Conservation (phyloP, 2,113 vertebrate genomes). For the Serilophus lunatus region DNA sequence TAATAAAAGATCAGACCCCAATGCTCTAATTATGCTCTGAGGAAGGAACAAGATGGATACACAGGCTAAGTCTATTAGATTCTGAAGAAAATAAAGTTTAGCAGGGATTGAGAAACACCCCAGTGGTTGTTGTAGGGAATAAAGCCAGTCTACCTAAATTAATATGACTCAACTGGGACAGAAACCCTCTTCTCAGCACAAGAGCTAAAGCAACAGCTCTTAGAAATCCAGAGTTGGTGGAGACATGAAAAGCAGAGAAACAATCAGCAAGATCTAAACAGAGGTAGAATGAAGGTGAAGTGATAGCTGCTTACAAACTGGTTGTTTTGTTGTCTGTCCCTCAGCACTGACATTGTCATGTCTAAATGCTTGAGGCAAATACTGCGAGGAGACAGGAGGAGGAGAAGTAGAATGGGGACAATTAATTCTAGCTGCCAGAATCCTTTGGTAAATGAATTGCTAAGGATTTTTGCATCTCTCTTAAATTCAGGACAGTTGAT, state of each 20-base stretch:
- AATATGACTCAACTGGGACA: neutral
- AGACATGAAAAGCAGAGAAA: neutral
- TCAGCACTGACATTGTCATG: neutral
- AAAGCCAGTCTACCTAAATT: neutral
- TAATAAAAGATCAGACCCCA: constrained; percentile 47
- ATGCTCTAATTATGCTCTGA: constrained; percentile 4
- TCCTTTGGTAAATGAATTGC: neutral
- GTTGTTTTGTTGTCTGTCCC: accelerated
- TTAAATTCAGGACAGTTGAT: neutral
- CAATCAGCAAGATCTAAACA: neutral
- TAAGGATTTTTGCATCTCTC: neutral
- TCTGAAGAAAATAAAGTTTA: neutral
- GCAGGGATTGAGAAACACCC: neutral
- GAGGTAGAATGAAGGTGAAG: neutral
- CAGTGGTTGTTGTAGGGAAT: neutral
- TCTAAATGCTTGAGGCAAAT: neutral
- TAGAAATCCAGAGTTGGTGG: neutral
- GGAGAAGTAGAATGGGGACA: neutral
- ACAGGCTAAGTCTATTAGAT: neutral
- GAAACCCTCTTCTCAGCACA: neutral
- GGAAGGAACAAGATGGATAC: neutral
- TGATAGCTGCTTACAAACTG: accelerated
- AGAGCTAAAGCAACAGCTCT: neutral
- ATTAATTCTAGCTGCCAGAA: neutral
- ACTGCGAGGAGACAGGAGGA: neutral